Conservation (phyloP, 2,113 vertebrate genomes). For the Drymodes brunneopygia region DNA sequence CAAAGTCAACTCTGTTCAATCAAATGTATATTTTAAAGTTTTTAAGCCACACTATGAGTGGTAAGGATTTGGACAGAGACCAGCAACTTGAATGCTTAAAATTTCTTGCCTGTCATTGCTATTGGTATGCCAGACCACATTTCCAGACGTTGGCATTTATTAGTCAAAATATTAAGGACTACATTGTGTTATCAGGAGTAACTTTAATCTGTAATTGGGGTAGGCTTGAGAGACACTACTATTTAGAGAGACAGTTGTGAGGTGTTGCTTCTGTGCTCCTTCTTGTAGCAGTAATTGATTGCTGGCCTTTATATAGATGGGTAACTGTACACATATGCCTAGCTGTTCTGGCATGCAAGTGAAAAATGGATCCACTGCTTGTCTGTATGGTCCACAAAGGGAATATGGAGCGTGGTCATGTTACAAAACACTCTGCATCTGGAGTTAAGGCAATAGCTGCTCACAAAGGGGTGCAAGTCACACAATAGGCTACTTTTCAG, state of each 20-base stretch:
- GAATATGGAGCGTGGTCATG: background rate
- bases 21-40: background rate
- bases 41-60: background rate
- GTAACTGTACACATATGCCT: background rate
- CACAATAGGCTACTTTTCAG: slow-evolving; percentile 56
- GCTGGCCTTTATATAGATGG: background rate
- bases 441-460: slow-evolving; percentile 50
- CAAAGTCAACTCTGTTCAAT: slow-evolving; percentile 14
- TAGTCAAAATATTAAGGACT: background rate
- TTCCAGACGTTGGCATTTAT: background rate
- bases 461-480: slow-evolving; percentile 52
- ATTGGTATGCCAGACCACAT: background rate
- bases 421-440: slow-evolving; percentile 46
- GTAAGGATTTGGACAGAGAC: background rate
- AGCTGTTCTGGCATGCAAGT: background rate
- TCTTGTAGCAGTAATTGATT: background rate
- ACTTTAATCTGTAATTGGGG: background rate
- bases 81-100: background rate
- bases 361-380: slow-evolving; percentile 6
- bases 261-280: background rate
- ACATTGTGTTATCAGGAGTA: background rate
- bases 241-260: background rate
- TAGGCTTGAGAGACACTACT: background rate
- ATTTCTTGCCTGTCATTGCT: slow-evolving; percentile 9
- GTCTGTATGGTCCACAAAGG: slow-evolving; percentile 6